Conservation (phyloP, 2,797 vertebrate genomes). For the Loriculus beryllinus region DNA sequence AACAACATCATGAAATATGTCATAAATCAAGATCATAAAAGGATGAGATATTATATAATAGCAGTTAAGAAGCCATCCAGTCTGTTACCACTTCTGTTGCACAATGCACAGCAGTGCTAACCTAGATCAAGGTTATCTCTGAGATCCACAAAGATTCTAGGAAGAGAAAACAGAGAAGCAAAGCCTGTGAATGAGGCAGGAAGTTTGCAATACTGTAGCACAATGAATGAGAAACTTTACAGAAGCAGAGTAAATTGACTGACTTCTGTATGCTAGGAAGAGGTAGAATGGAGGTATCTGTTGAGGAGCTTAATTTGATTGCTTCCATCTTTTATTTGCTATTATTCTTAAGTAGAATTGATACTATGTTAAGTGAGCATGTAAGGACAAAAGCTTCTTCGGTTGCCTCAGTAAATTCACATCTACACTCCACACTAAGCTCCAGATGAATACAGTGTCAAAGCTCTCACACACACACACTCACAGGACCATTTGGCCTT, state of each 20-base stretch:
- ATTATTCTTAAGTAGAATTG: background rate
- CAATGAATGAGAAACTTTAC: background rate
- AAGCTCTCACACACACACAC: background rate
- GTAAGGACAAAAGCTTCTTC: background rate
- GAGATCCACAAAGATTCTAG: background rate
- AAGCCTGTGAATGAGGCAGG: background rate
- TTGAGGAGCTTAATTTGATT: background rate
- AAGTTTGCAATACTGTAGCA: background rate
- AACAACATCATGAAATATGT: background rate
- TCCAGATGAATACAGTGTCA: background rate
- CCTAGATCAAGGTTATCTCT: background rate
- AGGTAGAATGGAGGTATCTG: background rate
- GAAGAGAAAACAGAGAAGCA: background rate
- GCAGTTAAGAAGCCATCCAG: background rate
- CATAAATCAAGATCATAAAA: background rate
- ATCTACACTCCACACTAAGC: background rate
- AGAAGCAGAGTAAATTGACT: background rate
- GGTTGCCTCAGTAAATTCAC: background rate
- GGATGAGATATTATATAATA: background rate
- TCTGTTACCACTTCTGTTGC: background rate
- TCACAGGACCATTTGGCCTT: background rate
- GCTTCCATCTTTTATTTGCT: background rate
- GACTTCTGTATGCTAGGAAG: background rate
- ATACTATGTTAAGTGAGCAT: background rate
- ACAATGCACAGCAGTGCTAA: rapidly evolving